Evolutionary conservation across 2,797 vertebrate genomes (phyloP).

Genomic region (Neomorphus geoffroyi): DNA sequence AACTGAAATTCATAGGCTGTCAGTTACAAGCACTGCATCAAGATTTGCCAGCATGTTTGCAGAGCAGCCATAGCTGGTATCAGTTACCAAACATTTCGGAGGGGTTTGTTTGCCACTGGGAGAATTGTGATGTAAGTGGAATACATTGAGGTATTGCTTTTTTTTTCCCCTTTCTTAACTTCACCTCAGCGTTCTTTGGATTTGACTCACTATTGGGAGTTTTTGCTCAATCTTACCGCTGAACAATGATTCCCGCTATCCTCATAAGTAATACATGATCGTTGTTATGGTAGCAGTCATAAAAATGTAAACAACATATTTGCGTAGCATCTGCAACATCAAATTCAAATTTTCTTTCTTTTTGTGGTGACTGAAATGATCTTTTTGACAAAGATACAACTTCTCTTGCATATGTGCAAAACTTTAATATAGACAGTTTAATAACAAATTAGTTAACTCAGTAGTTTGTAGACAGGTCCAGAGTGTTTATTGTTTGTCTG

Average conservation of each 20-base stretch:
- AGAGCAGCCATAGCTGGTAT: slow-evolving; percentile 75
- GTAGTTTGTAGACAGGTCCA: neutral
- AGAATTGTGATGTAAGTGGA: slow-evolving; percentile 80
- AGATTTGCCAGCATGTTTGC: slow-evolving; percentile 75
- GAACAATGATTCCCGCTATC: neutral
- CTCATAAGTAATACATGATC: neutral
- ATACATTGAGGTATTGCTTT: neutral
- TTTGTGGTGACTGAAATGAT: neutral
- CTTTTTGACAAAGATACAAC: neutral
- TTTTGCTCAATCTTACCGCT: neutral
- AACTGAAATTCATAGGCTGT: slow-evolving; percentile 77
- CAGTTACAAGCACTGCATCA: slow-evolving; percentile 71
- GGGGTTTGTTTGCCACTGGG: slow-evolving; percentile 79
- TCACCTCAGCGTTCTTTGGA: neutral
- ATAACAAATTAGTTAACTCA: neutral
- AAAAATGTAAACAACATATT: neutral
- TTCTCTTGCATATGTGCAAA: neutral
- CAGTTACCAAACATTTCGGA: slow-evolving; percentile 74
- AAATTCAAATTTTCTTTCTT: neutral
- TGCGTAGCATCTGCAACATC: neutral
- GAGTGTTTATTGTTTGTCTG: neutral
- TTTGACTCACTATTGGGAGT: neutral
- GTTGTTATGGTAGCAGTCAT: neutral
- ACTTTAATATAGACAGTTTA: neutral
- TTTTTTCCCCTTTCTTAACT: neutral